Evolutionary conservation across 1,140 invertebrate species (phyloP), one percentile per base, ranked within the genome.

Genomic region (Zaprionus inermis): DNA sequence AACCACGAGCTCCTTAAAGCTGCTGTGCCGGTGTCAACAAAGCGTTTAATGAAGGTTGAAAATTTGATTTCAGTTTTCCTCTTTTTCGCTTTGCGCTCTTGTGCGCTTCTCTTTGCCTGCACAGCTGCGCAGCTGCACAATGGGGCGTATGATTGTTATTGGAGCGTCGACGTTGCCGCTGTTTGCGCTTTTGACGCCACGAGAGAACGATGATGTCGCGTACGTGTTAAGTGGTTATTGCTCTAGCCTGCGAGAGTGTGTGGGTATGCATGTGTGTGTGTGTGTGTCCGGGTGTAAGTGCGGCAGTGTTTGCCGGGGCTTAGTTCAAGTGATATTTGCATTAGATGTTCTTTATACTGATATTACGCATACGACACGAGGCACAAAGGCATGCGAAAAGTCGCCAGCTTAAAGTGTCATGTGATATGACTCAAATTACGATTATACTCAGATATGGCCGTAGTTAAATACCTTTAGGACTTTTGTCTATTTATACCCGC

Each of bases 111-210:
- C 57, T 61, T 49, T 28, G 55, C 20, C 32, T 54, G 58, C 14
- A 36, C n/a, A n/a, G n/a, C 18, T 46, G 28, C 28, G 52, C 44
- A 41, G 74, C 65, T 80, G 78, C 78, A 78, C 72, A 80, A 80
- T 80, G 78, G 78, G 72, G 78, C 78, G 78, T 75, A 80, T 80
- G 78, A 80, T 80, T 80, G 76, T 80, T 80, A 80, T 79, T 79
- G 75, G 61, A 69, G 66, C 75, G 58, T 16, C 61, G 57, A 54
- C 52, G 54, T 41, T 75, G 55, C 58, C 67, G 49, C 64, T 59
- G 34, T 57, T 76, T 79, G 76, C 67, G 52, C 63, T 76, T 72
- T 75, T 75, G 72, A 64, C 32, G 20, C 49, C 49, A 28, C 63
- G 51, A 41, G 51, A 54, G 24, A 6, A 52, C 36, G 60, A 59